phyloP scores from a whole-genome alignment of 2,888 invertebrate species.

The Caenorhabditis wallacei region DNA sequence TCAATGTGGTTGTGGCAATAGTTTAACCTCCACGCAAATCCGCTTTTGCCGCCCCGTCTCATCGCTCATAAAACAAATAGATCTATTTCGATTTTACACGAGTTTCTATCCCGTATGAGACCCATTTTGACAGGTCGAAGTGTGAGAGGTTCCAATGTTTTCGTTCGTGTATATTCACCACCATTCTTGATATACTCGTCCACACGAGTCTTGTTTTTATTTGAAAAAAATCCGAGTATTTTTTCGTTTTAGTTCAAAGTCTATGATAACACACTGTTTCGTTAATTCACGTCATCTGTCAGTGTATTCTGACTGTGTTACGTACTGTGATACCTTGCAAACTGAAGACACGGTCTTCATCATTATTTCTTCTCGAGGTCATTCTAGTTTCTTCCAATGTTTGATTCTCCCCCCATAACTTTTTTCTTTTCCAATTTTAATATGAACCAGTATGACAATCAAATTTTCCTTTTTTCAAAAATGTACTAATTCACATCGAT shows the following conservation, averaged over 20 bases:
- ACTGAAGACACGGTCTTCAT: neutral
- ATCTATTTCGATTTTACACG: conserved; percentile 46
- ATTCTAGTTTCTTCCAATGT: neutral
- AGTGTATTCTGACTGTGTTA: neutral
- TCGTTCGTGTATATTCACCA: conserved; percentile 1
- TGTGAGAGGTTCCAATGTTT: conserved; percentile 10
- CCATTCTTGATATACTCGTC: neutral
- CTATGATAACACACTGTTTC: conserved; percentile 14
- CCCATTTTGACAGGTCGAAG: conserved; percentile 44
- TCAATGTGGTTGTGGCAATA: conserved; percentile 11
- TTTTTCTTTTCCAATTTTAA: conserved; percentile 3
- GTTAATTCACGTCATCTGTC: conserved; percentile 7
- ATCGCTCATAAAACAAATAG: conserved; percentile 58
- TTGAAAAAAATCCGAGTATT: neutral
- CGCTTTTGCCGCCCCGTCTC: conserved; percentile 37
- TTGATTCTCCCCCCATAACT: neutral
- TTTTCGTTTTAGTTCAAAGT: neutral
- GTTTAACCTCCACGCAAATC: conserved; percentile 61
- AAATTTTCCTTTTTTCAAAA: neutral
- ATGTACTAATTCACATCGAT: neutral
- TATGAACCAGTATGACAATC: neutral
- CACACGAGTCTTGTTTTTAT: neutral
- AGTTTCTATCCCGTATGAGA: conserved; percentile 33
- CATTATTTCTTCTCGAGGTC: conserved; percentile 15
- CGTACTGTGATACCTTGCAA: neutral